Evolutionary conservation across 2,113 vertebrate genomes (phyloP).

Genomic region (Synodontis membranacea): DNA sequence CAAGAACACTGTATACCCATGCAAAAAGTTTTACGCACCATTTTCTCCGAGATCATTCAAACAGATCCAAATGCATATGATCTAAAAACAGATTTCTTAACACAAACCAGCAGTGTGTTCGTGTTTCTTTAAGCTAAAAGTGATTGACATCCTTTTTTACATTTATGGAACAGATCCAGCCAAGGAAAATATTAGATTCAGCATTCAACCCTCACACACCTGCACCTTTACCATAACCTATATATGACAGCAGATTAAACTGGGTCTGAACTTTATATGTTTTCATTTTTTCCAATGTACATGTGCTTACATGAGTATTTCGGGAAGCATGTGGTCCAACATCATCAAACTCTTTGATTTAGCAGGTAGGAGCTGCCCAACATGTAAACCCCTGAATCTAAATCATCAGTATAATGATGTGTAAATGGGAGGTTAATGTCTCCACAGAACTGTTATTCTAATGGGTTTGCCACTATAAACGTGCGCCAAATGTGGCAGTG

Average conservation of each 20-base stretch:
- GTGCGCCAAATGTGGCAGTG: conserved; percentile 35
- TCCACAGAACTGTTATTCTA: conserved; percentile 52
- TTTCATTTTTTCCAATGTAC: background rate
- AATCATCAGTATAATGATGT: conserved; percentile 38
- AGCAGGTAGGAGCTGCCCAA: conserved; percentile 15
- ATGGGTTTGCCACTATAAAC: conserved; percentile 13
- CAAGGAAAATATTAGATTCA: background rate
- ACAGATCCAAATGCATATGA: background rate
- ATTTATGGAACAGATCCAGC: background rate
- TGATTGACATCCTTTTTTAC: background rate
- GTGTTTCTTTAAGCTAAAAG: background rate
- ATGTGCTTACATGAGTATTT: background rate
- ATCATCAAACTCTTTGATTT: conserved; percentile 40
- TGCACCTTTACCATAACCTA: conserved; percentile 21
- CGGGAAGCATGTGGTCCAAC: conserved; percentile 28
- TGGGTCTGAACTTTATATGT: background rate
- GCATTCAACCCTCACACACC: conserved; percentile 1
- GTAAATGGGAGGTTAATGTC: conserved; percentile 23
- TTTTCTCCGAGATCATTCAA: background rate
- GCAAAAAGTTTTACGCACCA: background rate
- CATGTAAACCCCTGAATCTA: conserved; percentile 31
- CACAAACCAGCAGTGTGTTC: background rate
- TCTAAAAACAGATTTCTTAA: background rate
- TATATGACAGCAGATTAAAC: background rate
- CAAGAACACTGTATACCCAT: conserved; percentile 1